A percentile compares a stretch with the other conserved stretches of the same genome.
phyloP scores from a whole-genome alignment of 35 echinoderm and acorn worm species.

The Diadema setosum region DNA sequence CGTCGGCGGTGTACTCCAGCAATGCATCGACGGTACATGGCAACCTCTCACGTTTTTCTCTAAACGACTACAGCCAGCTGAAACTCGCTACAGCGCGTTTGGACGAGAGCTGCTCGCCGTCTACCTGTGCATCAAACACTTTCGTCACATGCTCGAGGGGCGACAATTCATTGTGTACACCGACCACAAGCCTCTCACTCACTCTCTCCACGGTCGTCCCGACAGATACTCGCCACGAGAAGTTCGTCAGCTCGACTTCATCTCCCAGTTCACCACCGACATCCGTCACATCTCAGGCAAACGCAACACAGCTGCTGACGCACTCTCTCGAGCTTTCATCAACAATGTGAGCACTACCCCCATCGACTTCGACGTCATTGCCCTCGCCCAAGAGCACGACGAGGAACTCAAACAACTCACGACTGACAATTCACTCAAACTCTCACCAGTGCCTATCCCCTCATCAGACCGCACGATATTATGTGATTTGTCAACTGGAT shows the following conservation, averaged over 20 bases:
- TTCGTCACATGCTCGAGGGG: slow-evolving; percentile 12
- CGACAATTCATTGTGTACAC: neutral
- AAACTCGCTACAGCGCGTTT: slow-evolving; percentile 53
- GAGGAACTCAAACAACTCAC: too few relatives aligned
- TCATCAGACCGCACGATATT: too few relatives aligned
- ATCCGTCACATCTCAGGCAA: too few relatives aligned
- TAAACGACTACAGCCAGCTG: slow-evolving; percentile 14
- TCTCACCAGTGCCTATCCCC: too few relatives aligned
- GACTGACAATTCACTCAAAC: too few relatives aligned
- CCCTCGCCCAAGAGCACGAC: too few relatives aligned
- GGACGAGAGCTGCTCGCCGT: slow-evolving; percentile 25
- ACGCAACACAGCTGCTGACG: slow-evolving; percentile 1
- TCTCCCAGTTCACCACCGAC: neutral
- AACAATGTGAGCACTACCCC: too few relatives aligned
- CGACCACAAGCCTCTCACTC: neutral
- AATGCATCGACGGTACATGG: neutral
- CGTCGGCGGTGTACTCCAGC: too few relatives aligned
- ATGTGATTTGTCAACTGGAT: slow-evolving; percentile 40
- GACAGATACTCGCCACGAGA: slow-evolving; percentile 32
- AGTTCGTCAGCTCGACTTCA: slow-evolving; percentile 18
- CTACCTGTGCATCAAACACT: slow-evolving; percentile 6
- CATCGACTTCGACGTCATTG: too few relatives aligned
- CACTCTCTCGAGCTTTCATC: neutral
- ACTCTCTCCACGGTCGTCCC: neutral
- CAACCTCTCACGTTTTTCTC: slow-evolving; percentile 61